phyloP scores from a whole-genome alignment of 2,113 vertebrate species.

The Puma concolor region DNA sequence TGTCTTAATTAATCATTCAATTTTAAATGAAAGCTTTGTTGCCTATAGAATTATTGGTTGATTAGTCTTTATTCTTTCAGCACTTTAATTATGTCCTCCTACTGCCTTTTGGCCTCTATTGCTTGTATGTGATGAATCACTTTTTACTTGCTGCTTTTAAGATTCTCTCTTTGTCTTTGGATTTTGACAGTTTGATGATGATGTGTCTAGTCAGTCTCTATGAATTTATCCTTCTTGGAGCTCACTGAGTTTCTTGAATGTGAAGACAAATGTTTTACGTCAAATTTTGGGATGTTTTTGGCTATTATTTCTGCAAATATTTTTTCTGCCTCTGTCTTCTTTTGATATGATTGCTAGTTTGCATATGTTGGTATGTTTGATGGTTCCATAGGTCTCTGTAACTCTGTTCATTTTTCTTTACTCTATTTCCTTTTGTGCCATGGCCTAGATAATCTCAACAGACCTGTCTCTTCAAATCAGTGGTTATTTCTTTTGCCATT shows the following conservation, averaged over 20 bases:
- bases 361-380: neutral
- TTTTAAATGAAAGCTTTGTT: neutral
- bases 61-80: neutral
- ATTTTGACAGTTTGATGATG: neutral
- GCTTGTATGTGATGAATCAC: neutral
- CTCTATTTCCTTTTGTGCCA: neutral
- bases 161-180: neutral
- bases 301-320: neutral
- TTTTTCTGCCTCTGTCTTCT: neutral
- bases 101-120: neutral
- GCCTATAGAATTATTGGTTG: neutral
- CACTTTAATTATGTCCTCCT: neutral
- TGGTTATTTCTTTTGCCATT: neutral
- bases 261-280: neutral
- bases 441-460: neutral
- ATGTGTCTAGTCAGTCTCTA: neutral
- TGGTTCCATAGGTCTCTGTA: neutral
- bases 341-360: neutral
- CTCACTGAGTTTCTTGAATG: neutral
- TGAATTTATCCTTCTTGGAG: neutral
- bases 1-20: neutral
- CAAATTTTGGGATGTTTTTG: neutral
- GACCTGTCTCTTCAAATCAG: neutral
- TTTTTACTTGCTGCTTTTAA: constrained; percentile 8
- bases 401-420: neutral